Evolutionary conservation across 2,797 vertebrate species (phyloP).

Genomic region (Poecilia picta): DNA sequence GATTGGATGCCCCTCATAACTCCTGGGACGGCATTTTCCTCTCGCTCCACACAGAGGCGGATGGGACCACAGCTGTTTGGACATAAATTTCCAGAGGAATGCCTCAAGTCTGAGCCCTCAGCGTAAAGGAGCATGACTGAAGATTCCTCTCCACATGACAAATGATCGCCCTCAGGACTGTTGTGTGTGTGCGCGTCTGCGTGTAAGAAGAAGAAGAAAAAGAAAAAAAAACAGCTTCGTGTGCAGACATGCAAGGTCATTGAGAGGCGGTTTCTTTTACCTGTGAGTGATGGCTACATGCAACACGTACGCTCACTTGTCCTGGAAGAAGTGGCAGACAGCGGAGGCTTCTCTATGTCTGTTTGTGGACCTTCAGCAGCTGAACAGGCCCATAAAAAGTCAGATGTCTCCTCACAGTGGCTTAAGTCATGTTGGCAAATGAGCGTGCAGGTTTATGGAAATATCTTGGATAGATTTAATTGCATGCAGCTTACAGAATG

Average conservation of each 20-base stretch:
- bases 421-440: conserved; percentile 42
- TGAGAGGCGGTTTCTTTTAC: conserved; percentile 11
- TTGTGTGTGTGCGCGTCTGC: conserved; percentile 34
- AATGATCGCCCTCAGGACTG: conserved; percentile 72
- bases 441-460: conserved; percentile 49
- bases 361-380: conserved; percentile 53
- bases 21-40: conserved; percentile 74
- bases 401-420: conserved; percentile 50
- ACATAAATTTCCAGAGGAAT: conserved; percentile 84
- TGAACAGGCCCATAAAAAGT: conserved; percentile 43
- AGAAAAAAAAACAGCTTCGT: conserved; percentile 15
- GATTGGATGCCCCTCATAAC: conserved; percentile 78
- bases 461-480: conserved; percentile 39
- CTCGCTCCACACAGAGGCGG: conserved; percentile 60
- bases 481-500: conserved; percentile 31
- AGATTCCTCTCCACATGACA: conserved; percentile 75
- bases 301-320: not conserved
- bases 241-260: conserved; percentile 40
- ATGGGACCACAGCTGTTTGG: conserved; percentile 81
- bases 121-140: conserved; percentile 70
- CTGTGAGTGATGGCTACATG: not conserved
- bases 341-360: conserved; percentile 30
- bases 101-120: conserved; percentile 63
- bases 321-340: conserved; percentile 31
- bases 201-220: conserved; percentile 4